Base-by-base conservation (phyloP, 2,113 vertebrate species). In the Lota lota region DNA sequence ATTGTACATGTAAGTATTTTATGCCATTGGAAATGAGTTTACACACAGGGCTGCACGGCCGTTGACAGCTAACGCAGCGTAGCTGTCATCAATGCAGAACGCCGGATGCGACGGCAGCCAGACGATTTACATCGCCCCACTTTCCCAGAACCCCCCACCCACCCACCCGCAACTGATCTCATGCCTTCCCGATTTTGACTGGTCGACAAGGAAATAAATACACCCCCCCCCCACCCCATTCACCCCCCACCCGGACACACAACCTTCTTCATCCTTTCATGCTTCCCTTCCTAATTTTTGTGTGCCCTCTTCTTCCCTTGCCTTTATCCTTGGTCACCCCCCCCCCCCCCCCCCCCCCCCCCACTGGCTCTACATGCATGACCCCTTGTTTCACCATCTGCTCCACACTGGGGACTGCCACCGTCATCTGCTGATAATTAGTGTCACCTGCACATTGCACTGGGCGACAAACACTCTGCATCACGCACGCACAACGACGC, bases 401-500 rank as follows among this genome's bases (percentile, higher is more conserved):
- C 92, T 92, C 85, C 90, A 87, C 81, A 91, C 86, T 90, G 90
- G 80, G 81, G 84, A 92, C 91, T 87, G 84, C 89, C 90, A 87
- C 92, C 94, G 92, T 95, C 94, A 93, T 93, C 92, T 94, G 93
- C 92, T 92, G 84, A 90, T 95, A 93, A 95, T 94, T 94, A 95
- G 91, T 94, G 93, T 94, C 93, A 94, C 94, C 94, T 96, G 94
- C 93, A 90, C 79, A 67, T 83, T 82, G 87, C 89, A 81, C 84
- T 62, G 80, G 80, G 81, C 81, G 76, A 74, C 90, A 90, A 89
- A 90, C 90, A 93, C 90, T 89, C 88, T 79, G 80, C 79, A 60
- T 78, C 88, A 82, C 82, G 17, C 79, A 79, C 77, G 80, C 17
- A 19, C 63, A 68, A 21, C 70, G 15, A 63, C 1, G 82, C 84